A percentile compares a stretch with the other conserved stretches of the same genome.
Evolutionary conservation across 1,140 invertebrate species (phyloP).

Genomic region (Drosophila parvula): DNA sequence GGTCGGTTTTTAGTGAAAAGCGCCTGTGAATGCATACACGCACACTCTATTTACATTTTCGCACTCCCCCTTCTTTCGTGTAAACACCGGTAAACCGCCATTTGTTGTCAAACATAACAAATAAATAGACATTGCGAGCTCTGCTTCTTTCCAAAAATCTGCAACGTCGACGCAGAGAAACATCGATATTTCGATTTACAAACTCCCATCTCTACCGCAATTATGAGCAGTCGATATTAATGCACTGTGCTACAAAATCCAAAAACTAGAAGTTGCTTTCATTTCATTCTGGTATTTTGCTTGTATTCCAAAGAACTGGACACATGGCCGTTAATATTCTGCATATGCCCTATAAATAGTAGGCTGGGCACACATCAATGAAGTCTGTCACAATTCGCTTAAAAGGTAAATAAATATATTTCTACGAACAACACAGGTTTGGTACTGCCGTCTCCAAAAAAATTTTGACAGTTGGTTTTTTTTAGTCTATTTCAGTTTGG

Average conservation of each 20-base stretch:
- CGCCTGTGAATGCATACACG: too few relatives aligned
- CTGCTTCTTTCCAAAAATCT: conserved; percentile 3
- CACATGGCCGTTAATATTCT: too few relatives aligned
- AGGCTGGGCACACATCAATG: too few relatives aligned
- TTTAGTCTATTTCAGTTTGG: conserved; percentile 2
- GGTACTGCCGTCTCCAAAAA: too few relatives aligned
- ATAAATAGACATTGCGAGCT: conserved; percentile 86
- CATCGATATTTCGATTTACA: background rate
- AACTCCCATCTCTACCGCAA: background rate
- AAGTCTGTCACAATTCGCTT: background rate
- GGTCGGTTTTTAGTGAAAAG: too few relatives aligned
- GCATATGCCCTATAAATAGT: too few relatives aligned
- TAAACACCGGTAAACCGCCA: conserved; percentile 88
- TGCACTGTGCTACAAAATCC: background rate
- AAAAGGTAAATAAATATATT: background rate
- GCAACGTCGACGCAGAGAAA: conserved; percentile 13
- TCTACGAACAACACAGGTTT: background rate
- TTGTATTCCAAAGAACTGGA: too few relatives aligned
- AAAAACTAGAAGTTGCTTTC: too few relatives aligned
- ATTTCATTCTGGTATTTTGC: too few relatives aligned
- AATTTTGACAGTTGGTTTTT: conserved; percentile 1
- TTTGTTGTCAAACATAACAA: conserved; percentile 88
- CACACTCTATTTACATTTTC: conserved; percentile 85
- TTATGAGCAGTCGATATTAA: background rate
- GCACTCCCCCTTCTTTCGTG: conserved; percentile 87